Percentiles rank a stretch among this genome's conserved stretches.
phyloP scores from a whole-genome alignment of 2,888 invertebrate species.

The Incurvaria masculella region DNA sequence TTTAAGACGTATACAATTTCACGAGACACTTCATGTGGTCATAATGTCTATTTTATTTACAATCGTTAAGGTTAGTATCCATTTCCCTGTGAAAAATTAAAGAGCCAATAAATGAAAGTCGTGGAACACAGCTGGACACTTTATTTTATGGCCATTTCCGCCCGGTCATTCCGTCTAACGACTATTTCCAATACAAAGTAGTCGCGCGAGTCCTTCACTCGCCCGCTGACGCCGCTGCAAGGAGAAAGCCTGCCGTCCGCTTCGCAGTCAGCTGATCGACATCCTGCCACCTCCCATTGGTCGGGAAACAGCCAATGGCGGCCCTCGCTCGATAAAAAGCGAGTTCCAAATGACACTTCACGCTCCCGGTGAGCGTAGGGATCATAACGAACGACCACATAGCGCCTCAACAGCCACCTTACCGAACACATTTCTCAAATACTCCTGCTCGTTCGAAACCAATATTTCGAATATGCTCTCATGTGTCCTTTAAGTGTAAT shows the following conservation, averaged over 20 bases:
- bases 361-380: neutral
- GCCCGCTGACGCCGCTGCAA: conserved; percentile 13
- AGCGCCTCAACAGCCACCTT: neutral
- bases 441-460: neutral
- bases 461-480: neutral
- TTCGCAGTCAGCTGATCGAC: conserved; percentile 9
- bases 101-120: neutral
- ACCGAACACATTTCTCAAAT: neutral
- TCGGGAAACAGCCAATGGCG: neutral
- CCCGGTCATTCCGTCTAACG: neutral
- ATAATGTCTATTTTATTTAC: too few species aligned
- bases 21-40: too few species aligned
- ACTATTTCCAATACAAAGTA: conserved; percentile 1
- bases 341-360: neutral
- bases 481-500: neutral
- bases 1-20: too few species aligned
- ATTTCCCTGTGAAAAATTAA: neutral
- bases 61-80: too few species aligned
- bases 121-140: neutral
- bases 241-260: conserved; percentile 1
- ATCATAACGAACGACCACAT: neutral
- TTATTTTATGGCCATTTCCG: neutral
- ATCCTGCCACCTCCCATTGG: neutral
- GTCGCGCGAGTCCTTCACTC: conserved; percentile 2
- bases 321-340: neutral